Percentiles rank a stretch among this genome's conserved stretches.
Evolutionary conservation across 2,888 invertebrate species (phyloP).

Genomic region (Rotaria magnacalcarata): DNA sequence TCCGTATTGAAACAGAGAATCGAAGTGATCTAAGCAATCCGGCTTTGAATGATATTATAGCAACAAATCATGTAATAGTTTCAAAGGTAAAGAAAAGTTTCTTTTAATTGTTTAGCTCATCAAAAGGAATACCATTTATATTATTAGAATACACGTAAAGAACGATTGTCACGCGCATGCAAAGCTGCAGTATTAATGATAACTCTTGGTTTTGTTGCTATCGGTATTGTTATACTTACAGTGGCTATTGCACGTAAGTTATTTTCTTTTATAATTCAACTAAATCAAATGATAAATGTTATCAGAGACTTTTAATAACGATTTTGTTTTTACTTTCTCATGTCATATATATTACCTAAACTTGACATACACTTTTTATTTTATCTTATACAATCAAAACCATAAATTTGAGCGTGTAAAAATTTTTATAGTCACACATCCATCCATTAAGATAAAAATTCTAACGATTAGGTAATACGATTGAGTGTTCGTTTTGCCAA

Average conservation of each 20-base stretch:
- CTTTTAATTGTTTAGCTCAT: not conserved
- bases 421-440: not conserved
- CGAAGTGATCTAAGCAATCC: not conserved
- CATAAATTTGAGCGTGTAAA: not conserved
- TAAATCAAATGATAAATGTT: not conserved
- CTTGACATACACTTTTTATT: not conserved
- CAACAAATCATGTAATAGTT: not conserved
- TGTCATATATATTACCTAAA: not conserved
- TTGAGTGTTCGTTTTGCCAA: not conserved
- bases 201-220: not conserved
- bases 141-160: not conserved
- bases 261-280: not conserved
- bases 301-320: not conserved
- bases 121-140: not conserved
- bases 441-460: not conserved
- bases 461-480: not conserved
- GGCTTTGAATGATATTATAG: constrained; percentile 9
- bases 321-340: not conserved
- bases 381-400: not conserved
- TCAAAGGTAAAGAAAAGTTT: not conserved
- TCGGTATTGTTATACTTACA: not conserved
- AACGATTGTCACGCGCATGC: not conserved
- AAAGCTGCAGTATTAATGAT: not conserved
- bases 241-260: not conserved
- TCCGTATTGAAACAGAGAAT: not conserved